Conservation (phyloP, 1,140 invertebrate genomes). For the Lordiphosa mommai region DNA sequence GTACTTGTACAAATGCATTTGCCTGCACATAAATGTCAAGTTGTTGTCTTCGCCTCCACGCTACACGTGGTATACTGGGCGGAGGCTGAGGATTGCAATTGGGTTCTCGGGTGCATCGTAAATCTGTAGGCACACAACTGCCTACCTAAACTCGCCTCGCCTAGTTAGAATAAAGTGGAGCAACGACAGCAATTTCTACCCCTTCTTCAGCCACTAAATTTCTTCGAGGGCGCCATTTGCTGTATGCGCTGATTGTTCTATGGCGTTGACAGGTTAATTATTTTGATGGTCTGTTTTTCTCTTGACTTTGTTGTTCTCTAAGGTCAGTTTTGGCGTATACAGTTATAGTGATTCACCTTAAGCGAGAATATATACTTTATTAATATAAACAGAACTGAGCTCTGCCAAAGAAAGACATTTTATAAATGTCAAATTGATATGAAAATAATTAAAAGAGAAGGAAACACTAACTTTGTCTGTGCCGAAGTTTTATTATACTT, state of each 20-base stretch:
- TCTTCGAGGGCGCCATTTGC: slow-evolving; percentile 31
- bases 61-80: slow-evolving; percentile 25
- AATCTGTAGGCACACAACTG: slow-evolving; percentile 55
- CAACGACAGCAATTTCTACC: slow-evolving; percentile 22
- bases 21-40: slow-evolving; percentile 73
- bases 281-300: slow-evolving; percentile 1
- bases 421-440: no score
- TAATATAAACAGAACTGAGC: no score
- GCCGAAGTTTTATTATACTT: no score
- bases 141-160: slow-evolving; percentile 11
- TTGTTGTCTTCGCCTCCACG: slow-evolving; percentile 66
- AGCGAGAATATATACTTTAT: not conserved
- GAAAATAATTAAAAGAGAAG: no score
- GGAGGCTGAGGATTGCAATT: not conserved
- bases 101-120: slow-evolving; percentile 34
- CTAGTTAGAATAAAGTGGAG: slow-evolving; percentile 39
- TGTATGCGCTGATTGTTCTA: slow-evolving; percentile 56
- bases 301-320: slow-evolving; percentile 8
- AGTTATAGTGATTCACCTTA: slow-evolving; percentile 29
- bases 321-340: slow-evolving; percentile 50
- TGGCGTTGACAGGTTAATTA: slow-evolving; percentile 68
- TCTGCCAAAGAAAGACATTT: no score
- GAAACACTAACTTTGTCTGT: no score
- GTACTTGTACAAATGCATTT: slow-evolving; percentile 58
- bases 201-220: slow-evolving; percentile 20